phyloP scores from a whole-genome alignment of 2,113 vertebrate genomes.

The Pelobates fuscus region DNA sequence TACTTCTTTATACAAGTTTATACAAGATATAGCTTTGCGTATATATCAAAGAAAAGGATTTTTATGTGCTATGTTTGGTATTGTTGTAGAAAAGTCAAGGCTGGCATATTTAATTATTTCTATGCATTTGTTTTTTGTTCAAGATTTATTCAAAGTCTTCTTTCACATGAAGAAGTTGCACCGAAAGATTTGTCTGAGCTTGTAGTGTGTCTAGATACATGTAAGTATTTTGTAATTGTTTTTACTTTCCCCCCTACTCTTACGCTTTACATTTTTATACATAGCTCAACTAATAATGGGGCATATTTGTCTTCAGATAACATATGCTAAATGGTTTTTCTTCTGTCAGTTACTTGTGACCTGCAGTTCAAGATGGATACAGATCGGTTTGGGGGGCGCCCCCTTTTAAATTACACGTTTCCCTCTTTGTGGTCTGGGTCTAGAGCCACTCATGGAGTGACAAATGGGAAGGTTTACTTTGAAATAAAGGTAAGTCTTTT shows the following conservation, averaged over 20 bases:
- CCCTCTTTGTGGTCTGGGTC: constrained; percentile 84
- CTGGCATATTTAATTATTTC: too few relatives aligned
- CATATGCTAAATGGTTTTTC: too few relatives aligned
- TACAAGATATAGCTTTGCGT: too few relatives aligned
- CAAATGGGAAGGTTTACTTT: constrained; percentile 76
- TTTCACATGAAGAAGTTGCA: constrained; percentile 64
- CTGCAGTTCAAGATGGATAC: constrained; percentile 80
- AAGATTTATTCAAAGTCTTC: constrained; percentile 81
- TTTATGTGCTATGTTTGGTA: too few relatives aligned
- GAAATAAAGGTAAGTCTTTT: constrained; percentile 74
- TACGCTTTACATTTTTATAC: too few relatives aligned
- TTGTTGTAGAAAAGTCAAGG: too few relatives aligned
- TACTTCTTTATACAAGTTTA: too few relatives aligned
- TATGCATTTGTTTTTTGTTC: too few relatives aligned
- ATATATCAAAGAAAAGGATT: too few relatives aligned
- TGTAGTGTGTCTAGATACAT: constrained; percentile 73
- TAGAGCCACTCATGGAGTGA: constrained; percentile 79
- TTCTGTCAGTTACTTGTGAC: constrained; percentile 73
- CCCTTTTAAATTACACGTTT: constrained; percentile 78
- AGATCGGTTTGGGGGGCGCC: constrained; percentile 76
- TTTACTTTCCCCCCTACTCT: not conserved
- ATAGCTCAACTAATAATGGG: too few relatives aligned
- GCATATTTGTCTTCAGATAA: too few relatives aligned
- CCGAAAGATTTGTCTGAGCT: constrained; percentile 72
- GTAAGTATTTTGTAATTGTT: constrained; percentile 78